Evolutionary conservation across 2,888 invertebrate genomes (phyloP).

Genomic region (Lumbricus terrestris): DNA sequence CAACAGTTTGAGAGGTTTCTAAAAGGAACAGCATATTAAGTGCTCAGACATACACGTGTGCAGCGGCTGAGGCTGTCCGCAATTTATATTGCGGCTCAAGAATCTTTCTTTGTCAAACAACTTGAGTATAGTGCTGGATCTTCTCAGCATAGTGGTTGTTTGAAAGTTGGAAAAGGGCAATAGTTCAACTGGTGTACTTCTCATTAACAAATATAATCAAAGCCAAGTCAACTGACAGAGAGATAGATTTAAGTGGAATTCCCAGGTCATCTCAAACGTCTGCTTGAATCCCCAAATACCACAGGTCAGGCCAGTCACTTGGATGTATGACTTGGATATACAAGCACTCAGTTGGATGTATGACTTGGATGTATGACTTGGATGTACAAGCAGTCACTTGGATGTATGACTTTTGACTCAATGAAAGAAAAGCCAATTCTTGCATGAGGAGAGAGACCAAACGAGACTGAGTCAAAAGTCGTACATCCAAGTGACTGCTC

Average conservation of each 20-base stretch:
- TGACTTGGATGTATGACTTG: no score
- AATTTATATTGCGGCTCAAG: background rate
- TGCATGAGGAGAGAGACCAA: no score
- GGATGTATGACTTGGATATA: no score
- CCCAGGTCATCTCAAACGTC: background rate
- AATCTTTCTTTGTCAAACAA: background rate
- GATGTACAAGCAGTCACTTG: no score
- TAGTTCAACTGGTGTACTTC: constrained; percentile 3
- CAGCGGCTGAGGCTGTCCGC: background rate
- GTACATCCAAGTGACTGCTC: background rate
- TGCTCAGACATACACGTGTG: background rate
- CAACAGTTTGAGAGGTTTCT: background rate
- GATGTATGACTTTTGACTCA: no score
- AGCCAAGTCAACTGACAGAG: background rate
- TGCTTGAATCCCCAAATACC: background rate
- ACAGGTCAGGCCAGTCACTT: no score
- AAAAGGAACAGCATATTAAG: background rate
- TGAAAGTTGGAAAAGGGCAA: background rate
- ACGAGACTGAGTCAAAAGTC: background rate
- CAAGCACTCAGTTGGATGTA: no score
- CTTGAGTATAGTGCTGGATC: background rate
- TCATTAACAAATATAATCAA: background rate
- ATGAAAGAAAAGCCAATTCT: no score
- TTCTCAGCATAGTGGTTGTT: background rate
- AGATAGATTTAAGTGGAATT: background rate